Base-by-base conservation (phyloP, 2,797 vertebrate genomes). In the Phoebastria nigripes region DNA sequence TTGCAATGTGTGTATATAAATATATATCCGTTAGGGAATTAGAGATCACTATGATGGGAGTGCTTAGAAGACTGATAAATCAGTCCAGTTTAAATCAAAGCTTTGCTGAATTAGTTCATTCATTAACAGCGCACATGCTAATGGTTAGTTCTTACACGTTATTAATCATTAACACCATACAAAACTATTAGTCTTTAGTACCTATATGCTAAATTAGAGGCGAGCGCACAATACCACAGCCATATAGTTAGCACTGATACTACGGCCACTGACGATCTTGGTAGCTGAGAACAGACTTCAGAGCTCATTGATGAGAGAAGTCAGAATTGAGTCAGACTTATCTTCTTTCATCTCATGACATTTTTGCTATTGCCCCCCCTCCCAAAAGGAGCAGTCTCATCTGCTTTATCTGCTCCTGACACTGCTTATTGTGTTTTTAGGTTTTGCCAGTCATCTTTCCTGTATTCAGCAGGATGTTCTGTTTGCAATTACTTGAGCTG, bases 231-330 rank as follows among this genome's bases (percentile, higher is more conserved):
- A 3, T 29, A 55, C 33, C 10, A 28, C 19, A 59, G n/a, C 9
- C 35, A 25, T 1, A n/a, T 5, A 37, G 3, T 28, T 3, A 51
- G 3, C 16, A 12, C 42, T 25, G 16, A 20, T 41, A 25, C 37
- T 71, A 4, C 1, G 2, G 20, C 29, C 42, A 19, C 24, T 22
- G 46, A 6, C 0, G 0, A 18, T 28, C 19, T 17, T 49, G n/a
- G 49, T 7, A 82, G 46, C 35, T 7, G 3, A 66, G 35, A 62
- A 66, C 35, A 85, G 28, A 35, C n/a, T 56, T 62, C 63, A 85
- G 71, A 82, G 17, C 18, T 62, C 7, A 20, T 31, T 62, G 62
- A 69, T 70, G 31, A 71, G 12, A 79, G 42, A 87, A 93, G 31
- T 41, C 63, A 91, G 63, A 85, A 70, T 9, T 77, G n/a, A 91